Evolutionary conservation across 2,113 vertebrate genomes (phyloP), one percentile per base, ranked within the genome.

Genomic region (Tenrec ecaudatus): DNA sequence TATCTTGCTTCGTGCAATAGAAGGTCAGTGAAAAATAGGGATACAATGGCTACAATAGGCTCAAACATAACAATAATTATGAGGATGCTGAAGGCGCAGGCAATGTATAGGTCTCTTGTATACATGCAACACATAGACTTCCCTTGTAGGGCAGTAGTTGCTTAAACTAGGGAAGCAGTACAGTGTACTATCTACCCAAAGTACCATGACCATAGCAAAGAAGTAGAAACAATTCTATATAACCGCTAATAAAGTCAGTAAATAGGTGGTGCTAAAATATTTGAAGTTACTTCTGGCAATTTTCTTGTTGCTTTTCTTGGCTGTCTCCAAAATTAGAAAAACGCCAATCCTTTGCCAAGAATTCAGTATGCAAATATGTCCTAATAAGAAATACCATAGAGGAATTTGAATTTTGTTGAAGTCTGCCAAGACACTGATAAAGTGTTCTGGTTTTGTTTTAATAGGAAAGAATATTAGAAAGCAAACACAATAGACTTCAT

Each of bases 311-410:
- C 77, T 91, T 92, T 64, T 23, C 60, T 92, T 86, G 25, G 14
- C n/a, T 92, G 38, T 64, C 77, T 93, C 60, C 57, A 73, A 77
- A 86, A 94, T 96, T 88, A 88, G 86, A 73, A 88, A 88, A 90
- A 8, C 75, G 88, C 25, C 40, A 76, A 6, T 82, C 31, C 47
- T 92, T 94, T 43, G 90, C 93, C 93, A 97, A 90, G 68, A 93
- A 84, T 76, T 95, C 57, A 47, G 36, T 78, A 82, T 95, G 86
- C 82, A 95, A 93, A 68, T 95, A 93, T 94, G 90, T 93, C 91
- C 90, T 95, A 92, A 96, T 92, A 90, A 92, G 91, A 33, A 95
- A 95, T 76, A 88, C 71, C 82, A 36, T 62, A 36, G 62, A 94
- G 43, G 33, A 95, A 92, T 53, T 92, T 85, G 79, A 92, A 73